Base-by-base conservation (phyloP, 1,140 invertebrate genomes). In the Drosophila albomicans region DNA sequence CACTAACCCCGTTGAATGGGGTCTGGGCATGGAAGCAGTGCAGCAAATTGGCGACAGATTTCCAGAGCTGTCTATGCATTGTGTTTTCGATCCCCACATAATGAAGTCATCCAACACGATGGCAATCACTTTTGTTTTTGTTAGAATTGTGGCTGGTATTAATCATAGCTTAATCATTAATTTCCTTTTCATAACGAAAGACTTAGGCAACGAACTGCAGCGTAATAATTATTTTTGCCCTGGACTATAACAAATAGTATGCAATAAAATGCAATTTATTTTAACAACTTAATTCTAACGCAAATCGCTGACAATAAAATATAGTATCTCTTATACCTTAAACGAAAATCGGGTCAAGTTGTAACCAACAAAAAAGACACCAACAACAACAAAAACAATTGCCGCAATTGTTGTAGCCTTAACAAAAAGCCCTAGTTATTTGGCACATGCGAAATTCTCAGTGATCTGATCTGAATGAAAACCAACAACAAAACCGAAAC, bases 371-470 rank as follows among this genome's bases (percentile, higher is more conserved):
- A 25, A 25, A 20, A 20, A 20, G 16, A 1, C 2, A 20, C 1
- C 2, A 20, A 25, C 4, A 25, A 25, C 10, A 45, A 52, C 16
- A 49, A 70, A 43, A 28, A 65, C 71, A 69, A 76, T 82, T 72
- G 66, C 57, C 62, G 65, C 63, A 67, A 73, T 66, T 57, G 69
- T 66, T 57, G 62, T 54, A 30, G 56, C 41, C 54, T 62, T 61
- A 84, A 85, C 77, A 75, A 70, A 76, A 69, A 61, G 79, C 76
- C 79, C 82, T 79, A 87, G 69, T 67, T 82, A 78, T 87, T 82
- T 81, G 79, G 84, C 84, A 88, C 84, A 88, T 89, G 84, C 85
- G 85, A 88, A 88, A 89, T 88, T 84, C 85, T 71, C 78, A 84
- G 80, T 89, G 81, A 71, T 78, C 84, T 78, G 82, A 77, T 88